phyloP scores from a whole-genome alignment of 2,797 vertebrate genomes.

The Chelonia mydas region DNA sequence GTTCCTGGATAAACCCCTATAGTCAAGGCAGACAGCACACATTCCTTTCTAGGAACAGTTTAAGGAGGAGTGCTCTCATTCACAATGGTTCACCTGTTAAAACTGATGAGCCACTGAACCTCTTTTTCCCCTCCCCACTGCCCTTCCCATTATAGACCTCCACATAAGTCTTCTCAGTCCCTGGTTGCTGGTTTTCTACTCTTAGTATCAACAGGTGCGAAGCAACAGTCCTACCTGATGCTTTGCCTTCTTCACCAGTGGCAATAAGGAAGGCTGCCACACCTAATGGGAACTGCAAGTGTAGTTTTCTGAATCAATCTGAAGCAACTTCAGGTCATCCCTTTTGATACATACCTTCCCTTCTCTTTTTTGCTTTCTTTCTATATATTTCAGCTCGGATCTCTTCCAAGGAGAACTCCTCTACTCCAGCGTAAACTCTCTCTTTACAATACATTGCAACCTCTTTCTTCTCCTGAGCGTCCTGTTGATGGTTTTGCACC shows the following conservation, averaged over 20 bases:
- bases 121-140: neutral
- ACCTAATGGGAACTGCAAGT: neutral
- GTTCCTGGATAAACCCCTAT: neutral
- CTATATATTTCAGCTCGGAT: constrained; percentile 91
- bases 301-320: neutral
- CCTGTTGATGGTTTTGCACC: constrained; percentile 87
- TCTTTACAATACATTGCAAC: constrained; percentile 95
- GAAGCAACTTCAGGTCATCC: neutral
- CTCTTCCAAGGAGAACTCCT: constrained; percentile 96
- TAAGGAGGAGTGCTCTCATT: neutral
- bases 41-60: neutral
- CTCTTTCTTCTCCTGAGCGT: constrained; percentile 82
- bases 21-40: neutral
- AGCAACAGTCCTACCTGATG: neutral
- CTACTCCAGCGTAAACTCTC: constrained; percentile 90
- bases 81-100: neutral
- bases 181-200: neutral
- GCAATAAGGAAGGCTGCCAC: neutral
- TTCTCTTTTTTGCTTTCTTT: constrained; percentile 82
- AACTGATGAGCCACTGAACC: neutral
- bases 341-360: constrained; percentile 71
- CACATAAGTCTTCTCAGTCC: neutral
- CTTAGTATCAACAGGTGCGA: neutral
- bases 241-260: neutral
- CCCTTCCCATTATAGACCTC: neutral